Evolutionary conservation across 2,888 invertebrate species (phyloP).

Genomic region (Scotopteryx bipunctaria): DNA sequence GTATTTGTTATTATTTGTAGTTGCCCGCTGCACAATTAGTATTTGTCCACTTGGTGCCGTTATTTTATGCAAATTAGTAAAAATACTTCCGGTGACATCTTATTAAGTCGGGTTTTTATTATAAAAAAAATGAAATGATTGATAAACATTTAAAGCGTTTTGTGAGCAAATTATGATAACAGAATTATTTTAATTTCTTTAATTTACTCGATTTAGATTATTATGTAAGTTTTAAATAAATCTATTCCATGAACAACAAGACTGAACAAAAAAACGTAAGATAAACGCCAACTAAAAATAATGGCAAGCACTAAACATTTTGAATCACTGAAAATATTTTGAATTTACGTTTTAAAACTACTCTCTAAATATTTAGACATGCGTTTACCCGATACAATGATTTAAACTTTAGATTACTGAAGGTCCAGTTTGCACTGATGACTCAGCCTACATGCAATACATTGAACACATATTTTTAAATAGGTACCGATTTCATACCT

Average conservation of each 20-base stretch:
- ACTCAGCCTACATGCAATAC: slow-evolving; percentile 74
- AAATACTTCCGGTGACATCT: background rate
- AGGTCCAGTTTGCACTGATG: slow-evolving; percentile 60
- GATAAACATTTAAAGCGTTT: slow-evolving; percentile 15
- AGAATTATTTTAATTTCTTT: background rate
- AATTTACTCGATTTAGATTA: no score
- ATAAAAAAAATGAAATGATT: background rate
- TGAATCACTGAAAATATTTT: slow-evolving; percentile 7
- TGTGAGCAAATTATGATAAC: background rate
- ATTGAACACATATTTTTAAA: slow-evolving; percentile 57
- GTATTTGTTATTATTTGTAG: slow-evolving; percentile 3
- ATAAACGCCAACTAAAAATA: slow-evolving; percentile 30
- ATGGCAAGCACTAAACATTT: slow-evolving; percentile 38
- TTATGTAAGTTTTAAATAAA: no score
- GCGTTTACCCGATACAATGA: slow-evolving; percentile 42
- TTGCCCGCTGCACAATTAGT: slow-evolving; percentile 51
- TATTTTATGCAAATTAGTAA: slow-evolving; percentile 24
- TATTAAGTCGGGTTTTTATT: background rate
- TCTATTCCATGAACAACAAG: no score
- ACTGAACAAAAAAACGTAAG: slow-evolving; percentile 2
- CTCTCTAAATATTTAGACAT: slow-evolving; percentile 57
- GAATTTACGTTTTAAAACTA: slow-evolving; percentile 39
- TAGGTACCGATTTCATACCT: slow-evolving; percentile 53
- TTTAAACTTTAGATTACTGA: slow-evolving; percentile 29
- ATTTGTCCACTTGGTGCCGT: slow-evolving; percentile 22